Evolutionary conservation across 2,888 invertebrate species (phyloP).

Genomic region (Linnaemya tessellans): DNA sequence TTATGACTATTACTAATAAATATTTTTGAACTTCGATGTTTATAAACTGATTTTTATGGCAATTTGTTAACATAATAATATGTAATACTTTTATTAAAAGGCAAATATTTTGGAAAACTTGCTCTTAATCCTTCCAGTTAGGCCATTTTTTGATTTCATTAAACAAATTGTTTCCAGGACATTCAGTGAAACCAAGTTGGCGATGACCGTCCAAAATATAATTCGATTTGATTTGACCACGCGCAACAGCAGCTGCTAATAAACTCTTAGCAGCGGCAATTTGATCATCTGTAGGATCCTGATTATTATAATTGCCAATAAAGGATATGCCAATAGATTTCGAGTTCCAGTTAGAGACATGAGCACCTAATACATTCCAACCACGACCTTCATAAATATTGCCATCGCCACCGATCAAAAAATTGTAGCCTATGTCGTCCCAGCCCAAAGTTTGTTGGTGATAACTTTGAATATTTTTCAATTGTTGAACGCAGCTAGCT

Average conservation of each 20-base stretch:
- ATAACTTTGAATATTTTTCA: slow-evolving; percentile 75
- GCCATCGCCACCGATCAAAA: slow-evolving; percentile 78
- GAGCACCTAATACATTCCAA: slow-evolving; percentile 76
- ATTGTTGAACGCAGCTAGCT: slow-evolving; percentile 72
- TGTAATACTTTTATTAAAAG: slow-evolving; percentile 28
- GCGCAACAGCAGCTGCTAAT: slow-evolving; percentile 85
- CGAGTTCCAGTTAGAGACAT: slow-evolving; percentile 75
- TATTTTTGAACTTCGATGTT: no score
- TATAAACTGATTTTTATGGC: no score
- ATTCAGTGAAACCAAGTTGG: slow-evolving; percentile 85
- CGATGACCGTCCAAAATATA: slow-evolving; percentile 87
- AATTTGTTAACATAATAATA: not conserved
- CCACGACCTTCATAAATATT: slow-evolving; percentile 77
- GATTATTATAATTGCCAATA: slow-evolving; percentile 75
- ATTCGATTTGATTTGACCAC: slow-evolving; percentile 84
- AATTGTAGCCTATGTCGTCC: slow-evolving; percentile 77
- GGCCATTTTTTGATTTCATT: slow-evolving; percentile 86
- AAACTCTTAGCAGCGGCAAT: slow-evolving; percentile 83
- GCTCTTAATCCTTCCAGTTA: slow-evolving; percentile 80
- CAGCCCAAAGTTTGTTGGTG: slow-evolving; percentile 75
- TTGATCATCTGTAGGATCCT: slow-evolving; percentile 73
- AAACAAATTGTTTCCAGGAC: slow-evolving; percentile 86
- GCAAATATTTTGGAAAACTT: not conserved
- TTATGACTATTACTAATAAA: no score
- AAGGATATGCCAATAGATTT: slow-evolving; percentile 77